Conservation (phyloP, 2,888 invertebrate genomes). For the Cryptophagus acutangulus region DNA sequence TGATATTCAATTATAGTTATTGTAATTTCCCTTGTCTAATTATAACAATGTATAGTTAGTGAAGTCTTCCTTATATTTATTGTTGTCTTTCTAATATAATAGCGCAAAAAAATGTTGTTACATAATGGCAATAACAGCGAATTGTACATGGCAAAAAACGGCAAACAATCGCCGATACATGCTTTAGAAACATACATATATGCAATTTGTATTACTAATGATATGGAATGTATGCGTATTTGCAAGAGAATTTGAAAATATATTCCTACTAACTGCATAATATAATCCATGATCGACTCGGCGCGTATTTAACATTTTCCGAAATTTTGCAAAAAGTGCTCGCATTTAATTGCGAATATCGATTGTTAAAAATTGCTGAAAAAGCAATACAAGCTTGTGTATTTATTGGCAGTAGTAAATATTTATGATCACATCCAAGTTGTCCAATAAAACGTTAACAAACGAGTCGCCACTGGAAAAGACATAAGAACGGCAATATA, state of each 20-base stretch:
- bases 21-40: neutral
- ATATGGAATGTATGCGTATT: slow-evolving; percentile 30
- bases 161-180: slow-evolving; percentile 1
- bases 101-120: neutral
- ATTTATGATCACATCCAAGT: slow-evolving; percentile 13
- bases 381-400: too few relatives aligned
- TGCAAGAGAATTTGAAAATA: too few relatives aligned
- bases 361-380: too few relatives aligned
- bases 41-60: slow-evolving; percentile 1
- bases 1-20: too few relatives aligned
- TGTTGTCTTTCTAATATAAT: too few relatives aligned
- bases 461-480: slow-evolving; percentile 20
- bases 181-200: slow-evolving; percentile 16
- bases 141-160: neutral
- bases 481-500: slow-evolving; percentile 23
- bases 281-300: slow-evolving; percentile 22
- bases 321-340: too few relatives aligned
- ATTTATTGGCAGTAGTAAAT: slow-evolving; percentile 14
- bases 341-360: too few relatives aligned
- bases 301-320: too few relatives aligned
- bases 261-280: slow-evolving; percentile 22
- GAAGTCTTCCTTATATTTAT: slow-evolving; percentile 1
- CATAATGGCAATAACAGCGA: slow-evolving; percentile 1
- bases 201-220: slow-evolving; percentile 30
- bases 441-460: slow-evolving; percentile 13